Percentiles rank a stretch among this genome's conserved stretches.
Evolutionary conservation across 2,797 vertebrate species (phyloP).

Genomic region (Sparidentex hasta): DNA sequence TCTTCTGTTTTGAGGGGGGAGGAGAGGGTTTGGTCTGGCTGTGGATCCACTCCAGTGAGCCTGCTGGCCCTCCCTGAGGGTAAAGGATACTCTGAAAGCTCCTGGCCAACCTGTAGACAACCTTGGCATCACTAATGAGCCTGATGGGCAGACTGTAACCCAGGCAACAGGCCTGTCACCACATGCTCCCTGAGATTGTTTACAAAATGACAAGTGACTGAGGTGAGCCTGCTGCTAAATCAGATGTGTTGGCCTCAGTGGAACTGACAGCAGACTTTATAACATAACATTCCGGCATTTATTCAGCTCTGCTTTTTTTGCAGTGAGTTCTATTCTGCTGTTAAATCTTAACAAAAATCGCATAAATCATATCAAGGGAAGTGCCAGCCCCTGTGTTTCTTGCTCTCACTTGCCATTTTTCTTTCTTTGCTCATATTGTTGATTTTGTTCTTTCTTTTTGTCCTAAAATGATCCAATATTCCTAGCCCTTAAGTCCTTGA

Average conservation of each 20-base stretch:
- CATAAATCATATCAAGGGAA: conserved; percentile 24
- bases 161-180: conserved; percentile 79
- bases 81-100: conserved; percentile 68
- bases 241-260: conserved; percentile 44
- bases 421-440: background rate
- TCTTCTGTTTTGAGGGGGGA: conserved; percentile 26
- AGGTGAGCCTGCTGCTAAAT: conserved; percentile 54
- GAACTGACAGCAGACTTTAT: conserved; percentile 9
- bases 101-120: conserved; percentile 77
- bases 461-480: conserved; percentile 24
- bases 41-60: conserved; percentile 66
- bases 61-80: conserved; percentile 65
- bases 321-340: background rate
- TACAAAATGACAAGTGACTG: conserved; percentile 75
- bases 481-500: conserved; percentile 15
- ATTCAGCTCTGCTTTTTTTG: conserved; percentile 1
- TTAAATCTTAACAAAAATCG: conserved; percentile 7
- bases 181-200: conserved; percentile 75
- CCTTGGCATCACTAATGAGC: conserved; percentile 82
- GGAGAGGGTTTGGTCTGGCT: conserved; percentile 41
- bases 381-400: background rate
- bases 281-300: conserved; percentile 18
- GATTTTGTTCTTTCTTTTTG: conserved; percentile 10
- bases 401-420: conserved; percentile 6
- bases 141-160: conserved; percentile 80